Percentiles rank a stretch among this genome's conserved stretches.
Conservation (phyloP, 2,888 invertebrate genomes). For the Drosophila nr. medialis region DNA sequence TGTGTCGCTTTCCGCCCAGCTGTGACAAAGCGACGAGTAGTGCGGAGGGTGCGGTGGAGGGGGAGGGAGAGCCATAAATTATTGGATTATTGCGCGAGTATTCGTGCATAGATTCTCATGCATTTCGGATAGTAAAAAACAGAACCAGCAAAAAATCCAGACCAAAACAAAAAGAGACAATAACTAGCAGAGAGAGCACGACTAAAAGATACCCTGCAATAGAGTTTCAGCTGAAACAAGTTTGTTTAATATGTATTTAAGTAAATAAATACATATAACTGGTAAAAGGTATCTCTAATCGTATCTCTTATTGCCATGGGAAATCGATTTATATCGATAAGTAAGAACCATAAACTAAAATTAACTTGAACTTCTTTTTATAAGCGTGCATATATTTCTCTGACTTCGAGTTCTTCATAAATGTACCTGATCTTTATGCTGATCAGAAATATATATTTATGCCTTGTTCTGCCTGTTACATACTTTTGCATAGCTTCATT, state of each 20-base stretch:
- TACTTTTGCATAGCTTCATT: neutral
- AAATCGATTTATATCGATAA: neutral
- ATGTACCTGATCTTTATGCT: neutral
- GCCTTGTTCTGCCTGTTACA: neutral
- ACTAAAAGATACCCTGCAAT: neutral
- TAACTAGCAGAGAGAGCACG: conserved; percentile 10
- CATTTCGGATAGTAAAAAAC: conserved; percentile 74
- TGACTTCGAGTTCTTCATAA: neutral
- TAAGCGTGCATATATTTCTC: neutral
- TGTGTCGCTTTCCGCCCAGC: conserved; percentile 62
- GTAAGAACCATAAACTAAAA: neutral
- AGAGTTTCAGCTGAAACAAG: neutral
- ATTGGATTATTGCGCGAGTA: conserved; percentile 66
- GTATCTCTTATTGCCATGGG: fast-evolving
- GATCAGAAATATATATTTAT: neutral
- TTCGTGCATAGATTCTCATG: conserved; percentile 72
- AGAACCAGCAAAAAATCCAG: neutral
- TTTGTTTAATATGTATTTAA: neutral
- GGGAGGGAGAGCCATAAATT: conserved; percentile 64
- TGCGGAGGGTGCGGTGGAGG: neutral
- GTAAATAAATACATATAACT: neutral
- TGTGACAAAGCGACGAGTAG: neutral
- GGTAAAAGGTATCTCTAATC: neutral
- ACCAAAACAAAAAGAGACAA: conserved; percentile 18
- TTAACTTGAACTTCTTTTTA: too few species aligned